A percentile compares a stretch with the other conserved stretches of the same genome.
phyloP scores from a whole-genome alignment of 2,113 vertebrate genomes.

The Saguinus midas region DNA sequence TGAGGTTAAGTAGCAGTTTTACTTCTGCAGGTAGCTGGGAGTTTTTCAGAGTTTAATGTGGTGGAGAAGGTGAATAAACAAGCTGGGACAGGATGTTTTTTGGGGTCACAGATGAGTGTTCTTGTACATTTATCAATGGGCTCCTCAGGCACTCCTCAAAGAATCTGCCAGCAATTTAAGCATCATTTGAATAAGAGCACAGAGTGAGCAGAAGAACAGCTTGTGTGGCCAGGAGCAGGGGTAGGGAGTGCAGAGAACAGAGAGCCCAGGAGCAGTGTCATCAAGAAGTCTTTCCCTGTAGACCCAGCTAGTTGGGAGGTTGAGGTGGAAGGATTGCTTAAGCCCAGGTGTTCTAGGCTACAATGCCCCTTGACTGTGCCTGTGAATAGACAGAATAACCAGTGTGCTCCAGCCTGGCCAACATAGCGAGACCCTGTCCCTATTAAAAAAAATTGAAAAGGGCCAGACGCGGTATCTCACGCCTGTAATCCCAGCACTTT shows the following conservation, averaged over 20 bases:
- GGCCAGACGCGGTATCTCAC: too few species aligned
- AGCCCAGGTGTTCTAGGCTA: background rate
- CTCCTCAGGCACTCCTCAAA: background rate
- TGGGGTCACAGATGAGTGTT: background rate
- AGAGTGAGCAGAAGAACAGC: background rate
- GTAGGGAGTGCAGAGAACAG: background rate
- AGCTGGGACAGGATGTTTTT: background rate
- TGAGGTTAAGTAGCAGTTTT: background rate
- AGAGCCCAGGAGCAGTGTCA: accelerated
- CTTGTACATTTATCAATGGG: background rate
- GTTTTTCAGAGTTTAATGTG: background rate
- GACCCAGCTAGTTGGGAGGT: background rate
- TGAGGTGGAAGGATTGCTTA: background rate
- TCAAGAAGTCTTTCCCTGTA: background rate
- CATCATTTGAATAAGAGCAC: background rate
- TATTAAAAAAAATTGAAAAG: too few species aligned
- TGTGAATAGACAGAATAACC: background rate
- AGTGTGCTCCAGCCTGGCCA: background rate
- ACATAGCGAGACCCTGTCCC: background rate
- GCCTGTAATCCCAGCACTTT: too few species aligned
- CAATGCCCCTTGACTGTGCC: background rate
- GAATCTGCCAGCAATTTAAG: background rate
- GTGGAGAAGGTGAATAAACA: background rate
- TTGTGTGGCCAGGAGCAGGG: background rate
- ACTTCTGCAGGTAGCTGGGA: background rate